These are phyloP conservation scores for Ernsta delagoae DNA, from an alignment of 2,888 invertebrate genomes.

Conservation along the genomic window DNA sequence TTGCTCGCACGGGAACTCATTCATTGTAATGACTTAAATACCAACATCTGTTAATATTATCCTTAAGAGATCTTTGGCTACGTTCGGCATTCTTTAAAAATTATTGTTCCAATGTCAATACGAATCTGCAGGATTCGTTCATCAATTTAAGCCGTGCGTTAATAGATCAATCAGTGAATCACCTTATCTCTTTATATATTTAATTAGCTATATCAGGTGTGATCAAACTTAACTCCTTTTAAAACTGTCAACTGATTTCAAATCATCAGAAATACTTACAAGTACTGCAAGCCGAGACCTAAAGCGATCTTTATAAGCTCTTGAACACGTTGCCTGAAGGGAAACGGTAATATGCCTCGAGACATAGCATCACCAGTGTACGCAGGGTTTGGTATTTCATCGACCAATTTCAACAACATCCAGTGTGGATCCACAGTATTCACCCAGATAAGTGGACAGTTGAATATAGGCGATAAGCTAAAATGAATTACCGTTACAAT, in stretches of 20 bases:
- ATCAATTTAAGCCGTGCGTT: no score
- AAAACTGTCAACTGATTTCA: no score
- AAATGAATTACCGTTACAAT: conserved; percentile 34
- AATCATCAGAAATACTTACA: conserved; percentile 16
- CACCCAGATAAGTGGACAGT: conserved; percentile 59
- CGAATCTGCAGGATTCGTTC: no score
- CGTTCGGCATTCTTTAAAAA: background rate
- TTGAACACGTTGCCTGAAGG: conserved; percentile 45
- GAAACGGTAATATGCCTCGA: conserved; percentile 43
- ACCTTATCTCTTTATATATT: no score
- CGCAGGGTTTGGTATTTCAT: conserved; percentile 51
- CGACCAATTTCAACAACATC: conserved; percentile 41
- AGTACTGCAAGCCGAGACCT: conserved; percentile 6
- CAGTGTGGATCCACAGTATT: conserved; percentile 47
- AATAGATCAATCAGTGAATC: no score
- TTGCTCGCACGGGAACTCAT: no score
- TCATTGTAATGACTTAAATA: no score
- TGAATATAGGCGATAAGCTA: conserved; percentile 52
- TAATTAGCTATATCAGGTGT: no score
- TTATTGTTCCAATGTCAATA: no score
- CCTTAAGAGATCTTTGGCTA: no score
- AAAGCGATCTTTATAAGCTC: background rate
- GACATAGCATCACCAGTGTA: conserved; percentile 46
- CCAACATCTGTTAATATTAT: no score
- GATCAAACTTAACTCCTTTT: background rate